Evolutionary conservation across 2,797 vertebrate genomes (phyloP).

Genomic region (Falco novaeseelandiae): DNA sequence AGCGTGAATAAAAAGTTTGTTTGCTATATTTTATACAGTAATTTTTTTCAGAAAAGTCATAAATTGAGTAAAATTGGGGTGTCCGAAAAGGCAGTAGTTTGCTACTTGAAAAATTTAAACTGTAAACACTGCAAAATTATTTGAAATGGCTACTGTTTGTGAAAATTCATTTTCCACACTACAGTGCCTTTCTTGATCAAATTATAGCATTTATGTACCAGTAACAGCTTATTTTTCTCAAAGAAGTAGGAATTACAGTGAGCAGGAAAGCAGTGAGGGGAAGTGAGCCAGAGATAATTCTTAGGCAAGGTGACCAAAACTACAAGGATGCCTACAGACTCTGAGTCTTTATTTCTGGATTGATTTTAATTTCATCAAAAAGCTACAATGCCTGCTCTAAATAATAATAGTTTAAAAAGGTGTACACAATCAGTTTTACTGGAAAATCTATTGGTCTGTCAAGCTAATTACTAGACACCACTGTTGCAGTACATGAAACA

Average conservation of each 20-base stretch:
- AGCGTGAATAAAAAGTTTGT: not conserved
- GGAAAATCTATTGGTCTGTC: conserved; percentile 59
- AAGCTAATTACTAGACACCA: conserved; percentile 57
- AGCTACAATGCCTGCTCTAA: conserved; percentile 19
- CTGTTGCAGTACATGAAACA: conserved; percentile 57
- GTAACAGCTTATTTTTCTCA: not conserved
- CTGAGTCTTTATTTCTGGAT: not conserved
- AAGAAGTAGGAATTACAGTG: not conserved
- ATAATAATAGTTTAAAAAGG: conserved; percentile 4
- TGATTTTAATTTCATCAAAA: conserved; percentile 49
- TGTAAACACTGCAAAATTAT: not conserved
- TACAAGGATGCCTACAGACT: not conserved
- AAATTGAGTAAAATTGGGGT: not conserved
- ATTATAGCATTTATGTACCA: not conserved
- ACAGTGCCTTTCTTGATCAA: not conserved
- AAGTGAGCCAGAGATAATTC: not conserved
- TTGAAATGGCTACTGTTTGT: not conserved
- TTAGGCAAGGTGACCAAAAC: conserved; percentile 39
- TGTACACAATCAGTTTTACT: conserved; percentile 3
- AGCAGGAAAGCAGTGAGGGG: not conserved
- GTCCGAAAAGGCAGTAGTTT: not conserved
- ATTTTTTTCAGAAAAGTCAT: not conserved
- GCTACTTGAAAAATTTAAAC: not conserved
- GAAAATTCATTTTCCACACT: not conserved
- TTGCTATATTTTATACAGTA: not conserved